Base-by-base conservation (phyloP, 2,888 invertebrate genomes). In the Oasisia sp. region DNA sequence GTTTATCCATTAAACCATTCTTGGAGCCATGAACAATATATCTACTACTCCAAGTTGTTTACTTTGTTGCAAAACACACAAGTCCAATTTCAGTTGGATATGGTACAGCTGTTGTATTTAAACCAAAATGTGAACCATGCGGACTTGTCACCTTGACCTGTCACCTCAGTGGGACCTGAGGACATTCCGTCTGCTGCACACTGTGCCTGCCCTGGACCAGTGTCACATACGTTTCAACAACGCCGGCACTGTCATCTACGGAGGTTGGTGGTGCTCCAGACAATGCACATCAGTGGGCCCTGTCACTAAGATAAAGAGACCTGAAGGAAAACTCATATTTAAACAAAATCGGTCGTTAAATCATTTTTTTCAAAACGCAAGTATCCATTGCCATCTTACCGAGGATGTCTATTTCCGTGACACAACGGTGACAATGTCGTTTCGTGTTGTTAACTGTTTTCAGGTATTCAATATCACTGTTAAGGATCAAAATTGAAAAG, bases 171-270 rank as follows among this genome's bases (percentile, higher is more conserved):
- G 99, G 99, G 99, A 99, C 96, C 96, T 99, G 45, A 97, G 99
- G 94, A 99, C 99, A 90, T 99, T 98, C 96, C 98, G 99, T 95
- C 97, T 99, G 90, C 97, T 99, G 74, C 97, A 99, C 96, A 99
- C 99, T 0, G 99, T 99, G 92, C 98, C 99, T 0, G 98, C 98
- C 0, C 97, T 99, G 93, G 99, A 99, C 96, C 98, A 99, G 96
- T 98, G 98, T 94, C 97, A 97, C 96, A 97, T 99, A 50, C 97
- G 98, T 93, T 99, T 99, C 96, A 99, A 98, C 93, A 98, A 98
- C 3, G 97, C 98, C 92, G 98, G 98, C 94, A 98, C 98, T 94
- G 98, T 98, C 50, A 97, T 99, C 93, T 99, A 99, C 96, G 98
- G 99, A 27, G 96, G 96, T 96, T 94, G 93, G 96, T 93, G 12